phyloP scores from a whole-genome alignment of 2,888 invertebrate species.

The Heteromyza rotundicornis region DNA sequence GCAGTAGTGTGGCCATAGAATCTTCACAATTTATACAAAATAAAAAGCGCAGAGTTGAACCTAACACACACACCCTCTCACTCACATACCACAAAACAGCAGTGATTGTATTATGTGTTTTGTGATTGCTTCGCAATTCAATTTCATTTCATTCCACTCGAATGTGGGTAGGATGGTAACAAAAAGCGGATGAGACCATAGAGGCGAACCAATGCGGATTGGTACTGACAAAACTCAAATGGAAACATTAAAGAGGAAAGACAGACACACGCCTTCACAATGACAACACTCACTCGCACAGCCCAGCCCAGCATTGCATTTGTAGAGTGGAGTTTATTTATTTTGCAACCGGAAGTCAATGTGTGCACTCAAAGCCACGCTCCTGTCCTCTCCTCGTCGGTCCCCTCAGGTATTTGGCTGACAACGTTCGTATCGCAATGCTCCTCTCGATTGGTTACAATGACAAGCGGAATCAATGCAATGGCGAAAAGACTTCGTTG shows the following conservation, averaged over 20 bases:
- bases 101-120: not conserved
- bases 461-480: not conserved
- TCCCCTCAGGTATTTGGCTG: not conserved
- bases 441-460: not conserved
- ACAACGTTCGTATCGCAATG: not conserved
- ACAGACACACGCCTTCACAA: not conserved
- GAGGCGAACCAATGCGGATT: not conserved
- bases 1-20: not conserved
- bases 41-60: not conserved
- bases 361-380: not conserved
- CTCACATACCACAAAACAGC: not conserved
- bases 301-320: not conserved
- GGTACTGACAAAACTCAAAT: not conserved
- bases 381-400: not conserved
- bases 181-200: not conserved
- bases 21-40: no score
- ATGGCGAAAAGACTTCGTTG: constrained; percentile 14
- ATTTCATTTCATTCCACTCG: constrained; percentile 2
- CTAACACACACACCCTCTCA: constrained; percentile 1
- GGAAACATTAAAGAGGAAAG: not conserved
- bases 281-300: not conserved
- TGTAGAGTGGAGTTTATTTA: not conserved
- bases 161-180: not conserved
- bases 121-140: constrained; percentile 14
- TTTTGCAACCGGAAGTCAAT: constrained; percentile 3